Evolutionary conservation across 2,797 vertebrate species (phyloP), one percentile per base, ranked within the genome.

Genomic region (Smutsia temminckii): DNA sequence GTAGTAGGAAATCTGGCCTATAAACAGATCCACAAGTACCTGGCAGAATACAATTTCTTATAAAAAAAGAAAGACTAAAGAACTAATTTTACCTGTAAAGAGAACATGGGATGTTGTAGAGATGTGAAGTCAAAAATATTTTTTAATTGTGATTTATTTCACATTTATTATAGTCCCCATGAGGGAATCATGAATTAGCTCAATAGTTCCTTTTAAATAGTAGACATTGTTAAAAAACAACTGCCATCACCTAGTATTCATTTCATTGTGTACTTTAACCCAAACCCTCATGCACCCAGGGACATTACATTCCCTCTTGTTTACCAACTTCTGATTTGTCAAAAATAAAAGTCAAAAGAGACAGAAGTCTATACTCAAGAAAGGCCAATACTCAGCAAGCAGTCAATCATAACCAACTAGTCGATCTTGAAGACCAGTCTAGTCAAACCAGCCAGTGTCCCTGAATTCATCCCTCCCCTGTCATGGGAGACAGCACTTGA

Each of bases 301-400:
- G 18, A 83, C 78, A 64, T 71, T 77, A 68, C 34, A 20, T 55
- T 85, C 16, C 29, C 79, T 80, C n/a, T 37, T 74, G n/a, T 57
- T 91, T 92, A 88, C 14, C 89, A 95, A 68, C 42, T 93, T 92
- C 57, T 85, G 53, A 79, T 87, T 74, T 84, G 37, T 77, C 64
- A 78, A 93, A 89, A 37, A 61, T 57, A 51, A 85, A 88, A 81
- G 42, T 72, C 40, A 51, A 89, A 88, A 92, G 27, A 89, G 66
- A 75, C 61, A 68, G 63, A 57, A 29, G 94, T 72, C 32, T 46
- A 46, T 46, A 46, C 46, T 91, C 13, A 74, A 79, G 83, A 69
- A 37, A 83, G 78, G 61, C 8, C 14, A 95, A 21, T 20, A 85
- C 10, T 64, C 34, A 25, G 4, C 29, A 88, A 89, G 16, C 78